Percentiles rank a stretch among this genome's conserved stretches.
phyloP scores from a whole-genome alignment of 1,140 invertebrate genomes.

The Mycetomoellerius zeteki region DNA sequence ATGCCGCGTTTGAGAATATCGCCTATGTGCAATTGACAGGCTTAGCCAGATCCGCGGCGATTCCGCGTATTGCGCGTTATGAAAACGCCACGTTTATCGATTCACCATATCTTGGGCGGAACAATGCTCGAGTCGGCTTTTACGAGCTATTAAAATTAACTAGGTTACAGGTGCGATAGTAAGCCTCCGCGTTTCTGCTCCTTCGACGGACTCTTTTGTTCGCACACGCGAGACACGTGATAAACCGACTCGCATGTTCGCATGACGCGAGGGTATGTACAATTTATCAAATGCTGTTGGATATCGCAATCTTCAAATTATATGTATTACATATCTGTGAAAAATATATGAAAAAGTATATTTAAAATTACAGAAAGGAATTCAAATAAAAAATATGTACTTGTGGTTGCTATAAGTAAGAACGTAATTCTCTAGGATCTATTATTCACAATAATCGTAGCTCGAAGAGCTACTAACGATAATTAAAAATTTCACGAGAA shows the following conservation, averaged over 20 bases:
- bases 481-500: background rate
- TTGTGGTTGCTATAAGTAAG: background rate
- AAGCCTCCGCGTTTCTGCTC: constrained; percentile 15
- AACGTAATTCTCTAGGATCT: background rate
- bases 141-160: constrained; percentile 75
- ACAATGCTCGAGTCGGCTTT: constrained; percentile 63
- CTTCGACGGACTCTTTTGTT: constrained; percentile 41
- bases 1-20: constrained; percentile 17
- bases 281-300: background rate
- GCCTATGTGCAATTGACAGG: constrained; percentile 8
- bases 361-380: background rate
- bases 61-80: constrained; percentile 20
- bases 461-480: background rate
- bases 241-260: constrained; percentile 28
- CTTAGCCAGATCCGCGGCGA: constrained; percentile 13
- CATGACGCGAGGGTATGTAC: background rate
- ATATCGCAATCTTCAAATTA: background rate
- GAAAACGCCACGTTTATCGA: constrained; percentile 60
- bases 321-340: background rate
- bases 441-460: background rate
- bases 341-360: background rate
- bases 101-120: constrained; percentile 42
- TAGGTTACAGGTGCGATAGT: constrained; percentile 78
- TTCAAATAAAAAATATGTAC: background rate
- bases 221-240: constrained; percentile 13